Percentiles rank a stretch among this genome's conserved stretches.
Conservation (phyloP, 2,888 invertebrate species). For the Trichopria drosophilae region DNA sequence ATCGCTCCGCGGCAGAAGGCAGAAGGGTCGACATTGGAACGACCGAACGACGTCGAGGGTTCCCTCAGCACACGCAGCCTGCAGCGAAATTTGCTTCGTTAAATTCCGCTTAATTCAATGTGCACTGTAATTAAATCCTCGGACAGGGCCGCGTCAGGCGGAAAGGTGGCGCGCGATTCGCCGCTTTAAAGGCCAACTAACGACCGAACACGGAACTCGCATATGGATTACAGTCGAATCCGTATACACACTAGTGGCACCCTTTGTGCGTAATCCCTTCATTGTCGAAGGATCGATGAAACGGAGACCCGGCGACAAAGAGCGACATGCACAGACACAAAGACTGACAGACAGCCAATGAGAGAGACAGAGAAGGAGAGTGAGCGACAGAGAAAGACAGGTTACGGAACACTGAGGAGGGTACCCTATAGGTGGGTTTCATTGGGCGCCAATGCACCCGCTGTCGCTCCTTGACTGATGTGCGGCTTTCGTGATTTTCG, state of each 20-base stretch:
- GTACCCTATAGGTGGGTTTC: no score
- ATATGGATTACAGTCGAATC: constrained; percentile 9
- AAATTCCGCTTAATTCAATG: constrained; percentile 24
- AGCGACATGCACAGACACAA: no score
- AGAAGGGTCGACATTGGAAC: not conserved
- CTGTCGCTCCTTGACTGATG: no score
- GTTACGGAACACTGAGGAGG: no score
- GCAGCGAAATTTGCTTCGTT: constrained; percentile 31
- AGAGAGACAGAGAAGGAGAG: no score
- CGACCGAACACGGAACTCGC: not conserved
- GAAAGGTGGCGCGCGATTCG: no score
- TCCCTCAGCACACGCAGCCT: constrained; percentile 16
- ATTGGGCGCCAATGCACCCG: no score
- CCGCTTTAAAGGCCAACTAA: no score
- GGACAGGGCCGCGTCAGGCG: no score
- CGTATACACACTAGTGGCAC: not conserved
- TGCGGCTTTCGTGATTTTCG: no score
- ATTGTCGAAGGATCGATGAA: constrained; percentile 20
- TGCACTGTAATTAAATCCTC: constrained; percentile 27
- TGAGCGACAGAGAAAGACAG: no score
- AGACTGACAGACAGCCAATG: no score
- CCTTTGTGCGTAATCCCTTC: constrained; percentile 31
- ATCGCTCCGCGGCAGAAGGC: not conserved
- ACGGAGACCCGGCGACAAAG: not conserved
- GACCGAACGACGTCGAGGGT: not conserved